Conservation (phyloP, 2,113 vertebrate genomes). For the Dromiciops gliroides region DNA sequence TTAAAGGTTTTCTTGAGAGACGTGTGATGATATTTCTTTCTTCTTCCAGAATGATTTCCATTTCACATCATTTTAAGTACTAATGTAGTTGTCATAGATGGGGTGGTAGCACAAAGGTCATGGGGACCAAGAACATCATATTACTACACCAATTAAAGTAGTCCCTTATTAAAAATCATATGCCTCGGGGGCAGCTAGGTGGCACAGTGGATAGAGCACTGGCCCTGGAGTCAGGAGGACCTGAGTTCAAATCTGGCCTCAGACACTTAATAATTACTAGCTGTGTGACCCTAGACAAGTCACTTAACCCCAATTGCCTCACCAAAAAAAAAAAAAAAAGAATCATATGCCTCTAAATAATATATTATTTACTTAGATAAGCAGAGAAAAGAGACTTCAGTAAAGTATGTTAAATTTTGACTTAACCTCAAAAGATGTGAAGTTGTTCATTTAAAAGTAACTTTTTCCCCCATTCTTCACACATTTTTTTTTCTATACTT, state of each 20-base stretch:
- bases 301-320: too few relatives aligned
- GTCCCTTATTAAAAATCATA: background rate
- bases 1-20: background rate
- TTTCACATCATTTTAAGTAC: background rate
- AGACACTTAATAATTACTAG: too few relatives aligned
- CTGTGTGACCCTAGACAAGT: too few relatives aligned
- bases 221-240: too few relatives aligned
- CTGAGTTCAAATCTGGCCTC: too few relatives aligned
- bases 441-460: background rate
- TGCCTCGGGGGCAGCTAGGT: too few relatives aligned
- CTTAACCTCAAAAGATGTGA: background rate
- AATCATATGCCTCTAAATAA: background rate
- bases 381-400: background rate
- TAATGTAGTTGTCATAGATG: background rate
- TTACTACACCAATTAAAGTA: background rate
- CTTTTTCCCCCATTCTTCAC: background rate
- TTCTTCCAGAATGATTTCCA: background rate
- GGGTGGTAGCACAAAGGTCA: background rate
- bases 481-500: background rate
- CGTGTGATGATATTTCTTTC: background rate
- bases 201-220: too few relatives aligned
- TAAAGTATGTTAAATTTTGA: background rate
- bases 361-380: background rate
- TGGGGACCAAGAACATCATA: background rate
- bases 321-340: too few relatives aligned